phyloP scores from a whole-genome alignment of 1,140 invertebrate genomes.

The Scaptomyza pallida region DNA sequence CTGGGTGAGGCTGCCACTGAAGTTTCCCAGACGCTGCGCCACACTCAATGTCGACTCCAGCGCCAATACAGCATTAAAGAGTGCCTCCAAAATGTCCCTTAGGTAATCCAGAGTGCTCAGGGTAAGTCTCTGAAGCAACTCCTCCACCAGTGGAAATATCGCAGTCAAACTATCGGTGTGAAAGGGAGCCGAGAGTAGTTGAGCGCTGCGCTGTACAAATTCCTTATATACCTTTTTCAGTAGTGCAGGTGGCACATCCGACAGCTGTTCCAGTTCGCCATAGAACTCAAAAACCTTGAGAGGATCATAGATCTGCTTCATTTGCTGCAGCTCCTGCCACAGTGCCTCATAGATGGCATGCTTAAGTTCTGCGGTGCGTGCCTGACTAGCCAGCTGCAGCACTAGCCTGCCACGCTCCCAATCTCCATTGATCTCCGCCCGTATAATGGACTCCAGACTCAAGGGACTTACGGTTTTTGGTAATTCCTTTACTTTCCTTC shows the following conservation, averaged over 20 bases:
- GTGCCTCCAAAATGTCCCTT: constrained; percentile 50
- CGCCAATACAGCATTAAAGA: constrained; percentile 52
- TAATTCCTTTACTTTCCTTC: not conserved
- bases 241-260: constrained; percentile 38
- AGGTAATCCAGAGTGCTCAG: constrained; percentile 60
- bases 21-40: constrained; percentile 54
- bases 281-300: constrained; percentile 53
- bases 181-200: constrained; percentile 60
- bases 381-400: constrained; percentile 38
- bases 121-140: constrained; percentile 45
- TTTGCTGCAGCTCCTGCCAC: constrained; percentile 67
- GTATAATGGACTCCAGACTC: constrained; percentile 50
- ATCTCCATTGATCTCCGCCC: constrained; percentile 58
- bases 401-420: constrained; percentile 51
- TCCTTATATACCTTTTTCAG: constrained; percentile 23
- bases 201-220: constrained; percentile 54
- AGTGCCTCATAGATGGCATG: constrained; percentile 60
- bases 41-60: constrained; percentile 55
- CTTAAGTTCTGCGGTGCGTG: constrained; percentile 53
- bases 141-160: constrained; percentile 48
- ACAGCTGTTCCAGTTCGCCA: constrained; percentile 20
- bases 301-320: constrained; percentile 61
- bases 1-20: constrained; percentile 47
- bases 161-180: constrained; percentile 48
- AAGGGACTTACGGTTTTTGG: not conserved